Evolutionary conservation across 2,797 vertebrate genomes (phyloP).

Genomic region (Ptychobarbus kaznakovi): DNA sequence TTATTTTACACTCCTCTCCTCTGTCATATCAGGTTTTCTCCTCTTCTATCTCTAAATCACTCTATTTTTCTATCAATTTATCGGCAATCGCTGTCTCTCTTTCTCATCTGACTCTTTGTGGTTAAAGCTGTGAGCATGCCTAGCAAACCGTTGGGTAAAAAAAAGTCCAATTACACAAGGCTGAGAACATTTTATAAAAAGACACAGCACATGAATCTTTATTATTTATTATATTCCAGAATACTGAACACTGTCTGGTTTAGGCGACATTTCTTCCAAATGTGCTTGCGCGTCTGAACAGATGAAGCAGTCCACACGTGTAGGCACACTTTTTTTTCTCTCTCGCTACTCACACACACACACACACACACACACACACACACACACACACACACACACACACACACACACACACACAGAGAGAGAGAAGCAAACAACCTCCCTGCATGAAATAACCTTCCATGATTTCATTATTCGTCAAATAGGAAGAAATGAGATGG

Average conservation of each 20-base stretch:
- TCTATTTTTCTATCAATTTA: conserved; percentile 59
- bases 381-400: not conserved
- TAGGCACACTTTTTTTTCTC: not conserved
- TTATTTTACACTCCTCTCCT: conserved; percentile 57
- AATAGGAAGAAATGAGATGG: conserved; percentile 63
- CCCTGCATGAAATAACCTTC: conserved; percentile 49
- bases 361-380: conserved; percentile 21
- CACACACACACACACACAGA: conserved; percentile 36
- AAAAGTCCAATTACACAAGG: conserved; percentile 68
- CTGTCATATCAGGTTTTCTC: conserved; percentile 67
- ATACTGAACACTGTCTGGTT: conserved; percentile 56
- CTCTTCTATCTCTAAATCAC: conserved; percentile 57
- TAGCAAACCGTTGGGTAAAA: conserved; percentile 70
- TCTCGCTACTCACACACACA: conserved; percentile 12
- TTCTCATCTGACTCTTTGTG: conserved; percentile 62
- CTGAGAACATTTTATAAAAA: conserved; percentile 66
- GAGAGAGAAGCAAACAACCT: conserved; percentile 57
- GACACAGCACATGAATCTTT: conserved; percentile 62
- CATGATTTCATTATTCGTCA: conserved; percentile 71
- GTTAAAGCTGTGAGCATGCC: conserved; percentile 54
- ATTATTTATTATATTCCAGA: conserved; percentile 70
- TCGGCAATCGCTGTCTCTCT: conserved; percentile 52
- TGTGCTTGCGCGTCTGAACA: conserved; percentile 34
- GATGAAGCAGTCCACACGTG: conserved; percentile 35
- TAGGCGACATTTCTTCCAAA: conserved; percentile 27